Conservation (phyloP, 2,888 invertebrate species). For the Eudasyphora cyanicolor region DNA sequence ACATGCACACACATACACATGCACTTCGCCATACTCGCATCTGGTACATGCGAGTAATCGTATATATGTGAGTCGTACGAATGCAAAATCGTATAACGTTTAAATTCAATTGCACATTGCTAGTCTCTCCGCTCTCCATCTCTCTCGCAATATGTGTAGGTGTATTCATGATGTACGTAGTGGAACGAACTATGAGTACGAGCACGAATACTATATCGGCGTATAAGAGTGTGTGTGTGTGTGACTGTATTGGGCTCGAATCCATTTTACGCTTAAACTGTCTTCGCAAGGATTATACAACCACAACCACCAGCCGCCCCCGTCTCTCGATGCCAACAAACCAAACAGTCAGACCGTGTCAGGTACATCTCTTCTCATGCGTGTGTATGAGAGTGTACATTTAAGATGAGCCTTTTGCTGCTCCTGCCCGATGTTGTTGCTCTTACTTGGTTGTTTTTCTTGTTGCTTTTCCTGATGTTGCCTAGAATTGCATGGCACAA, state of each 20-base stretch:
- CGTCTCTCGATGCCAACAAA: not conserved
- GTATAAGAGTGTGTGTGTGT: slow-evolving; percentile 1
- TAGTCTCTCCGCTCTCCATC: slow-evolving; percentile 9
- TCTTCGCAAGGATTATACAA: slow-evolving; percentile 39
- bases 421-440: not conserved
- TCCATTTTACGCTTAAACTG: slow-evolving; percentile 62
- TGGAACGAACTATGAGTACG: not conserved
- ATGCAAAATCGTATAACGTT: slow-evolving; percentile 44
- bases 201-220: not conserved
- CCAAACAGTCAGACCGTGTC: not conserved
- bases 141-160: not conserved
- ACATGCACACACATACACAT: slow-evolving; percentile 9
- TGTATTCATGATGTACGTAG: not conserved
- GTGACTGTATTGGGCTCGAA: slow-evolving; percentile 40
- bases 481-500: slow-evolving; percentile 35
- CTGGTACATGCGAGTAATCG: not conserved
- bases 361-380: not conserved
- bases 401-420: slow-evolving; percentile 4
- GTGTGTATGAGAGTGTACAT: slow-evolving; percentile 13
- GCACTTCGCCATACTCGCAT: slow-evolving; percentile 16
- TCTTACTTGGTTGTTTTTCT: not conserved
- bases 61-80: not conserved
- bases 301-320: slow-evolving; percentile 21
- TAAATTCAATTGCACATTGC: slow-evolving; percentile 50
- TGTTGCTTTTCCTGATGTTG: slow-evolving; percentile 30